Percentiles rank a stretch among this genome's conserved stretches.
Evolutionary conservation across 64 coral and sea anemone genomes (phyloP).

Genomic region (Pocillopora verrucosa): DNA sequence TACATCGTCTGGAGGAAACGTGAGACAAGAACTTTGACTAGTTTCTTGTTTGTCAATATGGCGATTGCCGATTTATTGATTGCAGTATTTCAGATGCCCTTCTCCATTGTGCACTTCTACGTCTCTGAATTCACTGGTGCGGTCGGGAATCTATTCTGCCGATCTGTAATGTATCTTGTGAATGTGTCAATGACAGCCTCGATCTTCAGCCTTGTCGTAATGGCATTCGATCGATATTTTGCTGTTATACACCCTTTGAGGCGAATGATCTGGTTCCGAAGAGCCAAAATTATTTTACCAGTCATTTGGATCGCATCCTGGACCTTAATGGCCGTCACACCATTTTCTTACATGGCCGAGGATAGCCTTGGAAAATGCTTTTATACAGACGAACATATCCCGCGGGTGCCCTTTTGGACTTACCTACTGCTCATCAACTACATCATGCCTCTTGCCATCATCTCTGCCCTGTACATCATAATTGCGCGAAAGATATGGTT

Average conservation of each 20-base stretch:
- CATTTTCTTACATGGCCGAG: neutral
- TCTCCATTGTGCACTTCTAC: neutral
- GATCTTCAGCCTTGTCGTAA: neutral
- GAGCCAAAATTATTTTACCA: neutral
- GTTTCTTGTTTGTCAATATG: neutral
- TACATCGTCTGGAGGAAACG: neutral
- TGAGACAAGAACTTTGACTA: neutral
- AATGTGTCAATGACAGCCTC: neutral
- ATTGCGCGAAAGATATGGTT: constrained; percentile 50
- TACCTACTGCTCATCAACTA: constrained; percentile 21
- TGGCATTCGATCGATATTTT: constrained; percentile 1
- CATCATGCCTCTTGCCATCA: constrained; percentile 14
- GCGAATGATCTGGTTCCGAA: neutral
- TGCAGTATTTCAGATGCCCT: neutral
- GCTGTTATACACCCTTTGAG: neutral
- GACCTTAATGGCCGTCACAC: neutral
- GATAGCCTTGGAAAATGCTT: neutral
- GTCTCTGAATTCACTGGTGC: neutral
- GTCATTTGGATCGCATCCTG: neutral
- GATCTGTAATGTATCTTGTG: neutral
- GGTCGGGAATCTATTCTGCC: too few species aligned
- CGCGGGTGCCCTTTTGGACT: neutral
- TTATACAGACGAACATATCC: neutral
- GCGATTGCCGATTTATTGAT: neutral
- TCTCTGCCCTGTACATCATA: constrained; percentile 25